Base-by-base conservation (phyloP, 2,113 vertebrate species). In the Hypanus sabinus region DNA sequence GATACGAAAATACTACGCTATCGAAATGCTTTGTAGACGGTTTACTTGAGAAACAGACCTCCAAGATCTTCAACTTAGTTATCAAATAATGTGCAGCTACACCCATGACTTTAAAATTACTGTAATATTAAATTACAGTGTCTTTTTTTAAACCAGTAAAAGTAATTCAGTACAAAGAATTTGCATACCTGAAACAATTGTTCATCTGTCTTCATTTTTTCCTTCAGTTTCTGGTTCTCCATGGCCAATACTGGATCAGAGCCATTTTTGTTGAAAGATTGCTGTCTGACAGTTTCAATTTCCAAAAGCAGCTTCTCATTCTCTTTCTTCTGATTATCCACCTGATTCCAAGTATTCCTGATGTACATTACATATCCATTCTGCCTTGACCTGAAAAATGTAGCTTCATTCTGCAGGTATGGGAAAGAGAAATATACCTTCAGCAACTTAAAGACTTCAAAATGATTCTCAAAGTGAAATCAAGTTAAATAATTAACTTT, bases 221-320 rank as follows among this genome's bases (percentile, higher is more conserved):
- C 55, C 20, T 20, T 24, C 38, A 93, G 70, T 36, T 93, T 71
- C 70, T 93, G 91, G 68, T 93, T 73, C 16, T 93, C 91, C 70
- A 93, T 9, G 30, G 36, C 24, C 33, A 73, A 30, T 38, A 93
- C 20, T 30, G 70, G 38, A 93, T 93, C 91, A 93, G 10, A 75
- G 18, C 91, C 33, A 93, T 75, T 93, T 75, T 93, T 30, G 70
- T 38, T 93, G 22, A 73, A 55, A 20, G 62, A 18, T 55, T 46
- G 68, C 38, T 55, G 68, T 55, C 24, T 73, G 22, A 73, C 3
- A 14, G 91, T 38, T 73, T 73, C 33, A 93, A 93, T 93, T 38
- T 93, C 33, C 27, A 75, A 73, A 24, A 93, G 70, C 38, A 93
- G 12, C 30, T 93, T 55, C 70, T 93, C 70, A 55, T 73, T 93